Conservation (phyloP, 2,113 vertebrate genomes). For the Cavia aperea region DNA sequence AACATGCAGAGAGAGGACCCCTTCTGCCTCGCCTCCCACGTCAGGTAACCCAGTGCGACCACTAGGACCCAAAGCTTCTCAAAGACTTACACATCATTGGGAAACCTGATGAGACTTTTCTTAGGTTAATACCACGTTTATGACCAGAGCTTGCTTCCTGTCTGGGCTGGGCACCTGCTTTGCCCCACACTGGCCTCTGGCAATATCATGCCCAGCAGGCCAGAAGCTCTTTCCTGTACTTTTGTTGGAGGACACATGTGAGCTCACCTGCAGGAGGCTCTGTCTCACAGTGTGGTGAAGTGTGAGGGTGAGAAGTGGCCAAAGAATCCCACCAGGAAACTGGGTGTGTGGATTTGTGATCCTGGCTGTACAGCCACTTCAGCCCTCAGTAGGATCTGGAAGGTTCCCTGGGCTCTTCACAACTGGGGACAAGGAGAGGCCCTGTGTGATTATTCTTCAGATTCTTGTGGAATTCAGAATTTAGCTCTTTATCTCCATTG, state of each 20-base stretch:
- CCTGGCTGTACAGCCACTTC: background rate
- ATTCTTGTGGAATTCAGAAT: background rate
- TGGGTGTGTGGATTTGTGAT: background rate
- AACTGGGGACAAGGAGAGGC: background rate
- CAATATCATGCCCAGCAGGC: background rate
- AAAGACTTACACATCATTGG: background rate
- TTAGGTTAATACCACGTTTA: too few species aligned
- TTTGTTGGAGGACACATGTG: background rate
- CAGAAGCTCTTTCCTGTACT: background rate
- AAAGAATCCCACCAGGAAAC: background rate
- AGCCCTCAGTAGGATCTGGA: background rate
- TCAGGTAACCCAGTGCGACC: conserved; percentile 79
- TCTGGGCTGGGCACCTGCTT: background rate
- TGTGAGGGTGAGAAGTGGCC: too few species aligned
- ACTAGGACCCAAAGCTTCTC: background rate
- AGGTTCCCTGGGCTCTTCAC: background rate
- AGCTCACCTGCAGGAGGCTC: background rate
- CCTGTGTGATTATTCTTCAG: background rate
- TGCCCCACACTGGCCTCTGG: too few species aligned
- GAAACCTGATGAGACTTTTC: background rate
- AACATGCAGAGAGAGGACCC: conserved; percentile 76
- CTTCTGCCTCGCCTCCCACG: conserved; percentile 77
- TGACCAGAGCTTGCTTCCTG: background rate
- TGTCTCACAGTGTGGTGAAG: background rate
- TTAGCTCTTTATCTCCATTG: background rate